These are phyloP conservation scores for Molothrus aeneus DNA, from an alignment of 2,797 vertebrate genomes.

Conservation along the genomic window DNA sequence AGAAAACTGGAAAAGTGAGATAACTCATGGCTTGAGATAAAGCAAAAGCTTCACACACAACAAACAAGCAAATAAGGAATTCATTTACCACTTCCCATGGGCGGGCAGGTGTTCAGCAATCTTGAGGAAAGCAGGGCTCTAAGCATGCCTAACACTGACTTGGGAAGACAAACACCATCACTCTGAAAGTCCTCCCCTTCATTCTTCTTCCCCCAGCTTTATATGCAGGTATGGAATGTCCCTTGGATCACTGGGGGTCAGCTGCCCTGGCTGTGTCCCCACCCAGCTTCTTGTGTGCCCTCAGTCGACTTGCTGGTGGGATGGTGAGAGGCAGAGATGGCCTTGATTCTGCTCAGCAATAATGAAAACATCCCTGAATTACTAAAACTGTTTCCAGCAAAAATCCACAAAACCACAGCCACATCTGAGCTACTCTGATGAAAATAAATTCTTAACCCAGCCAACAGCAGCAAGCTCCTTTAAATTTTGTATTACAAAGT, in stretches of 20 bases:
- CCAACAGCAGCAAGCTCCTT: not conserved
- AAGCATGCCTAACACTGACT: rapidly evolving
- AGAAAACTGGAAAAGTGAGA: not conserved
- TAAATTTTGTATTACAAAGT: not conserved
- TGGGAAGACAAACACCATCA: not conserved
- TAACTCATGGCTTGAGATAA: not conserved
- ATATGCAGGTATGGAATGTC: not conserved
- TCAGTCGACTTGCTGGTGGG: not conserved
- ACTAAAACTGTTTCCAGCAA: not conserved
- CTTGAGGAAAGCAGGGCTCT: not conserved
- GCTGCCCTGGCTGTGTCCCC: not conserved
- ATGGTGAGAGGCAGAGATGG: not conserved
- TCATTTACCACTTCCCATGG: not conserved
- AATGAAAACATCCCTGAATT: not conserved
- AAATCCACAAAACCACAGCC: not conserved
- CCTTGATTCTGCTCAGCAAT: not conserved
- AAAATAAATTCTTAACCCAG: not conserved
- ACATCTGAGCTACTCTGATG: not conserved
- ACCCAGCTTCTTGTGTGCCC: not conserved
- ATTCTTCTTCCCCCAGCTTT: not conserved
- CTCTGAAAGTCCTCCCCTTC: not conserved
- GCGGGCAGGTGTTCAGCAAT: not conserved
- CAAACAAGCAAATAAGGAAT: not conserved
- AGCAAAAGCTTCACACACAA: not conserved
- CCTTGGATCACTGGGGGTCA: not conserved